Conservation (phyloP, 1,140 invertebrate species). For the Diploscapter pachys region DNA sequence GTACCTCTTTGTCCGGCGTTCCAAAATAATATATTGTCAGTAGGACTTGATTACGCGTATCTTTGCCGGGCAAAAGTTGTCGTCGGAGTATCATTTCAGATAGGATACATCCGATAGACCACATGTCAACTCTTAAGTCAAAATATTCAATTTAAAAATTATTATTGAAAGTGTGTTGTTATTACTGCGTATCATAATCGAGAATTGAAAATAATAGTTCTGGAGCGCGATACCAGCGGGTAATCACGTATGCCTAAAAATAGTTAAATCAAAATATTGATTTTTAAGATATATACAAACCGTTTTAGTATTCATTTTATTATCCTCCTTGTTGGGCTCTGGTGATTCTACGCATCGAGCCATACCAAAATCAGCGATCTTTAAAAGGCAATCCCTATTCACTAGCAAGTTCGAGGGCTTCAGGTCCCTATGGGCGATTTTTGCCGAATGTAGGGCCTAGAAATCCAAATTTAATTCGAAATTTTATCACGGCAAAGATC, state of each 20-base stretch:
- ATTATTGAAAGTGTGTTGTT: background rate
- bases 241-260: constrained; percentile 38
- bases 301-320: constrained; percentile 12
- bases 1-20: constrained; percentile 37
- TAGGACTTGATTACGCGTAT: constrained; percentile 65
- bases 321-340: constrained; percentile 29
- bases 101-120: constrained; percentile 98
- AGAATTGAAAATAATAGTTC: constrained; percentile 97
- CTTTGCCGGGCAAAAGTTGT: constrained; percentile 93
- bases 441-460: constrained; percentile 62
- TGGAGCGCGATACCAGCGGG: constrained; percentile 66
- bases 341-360: constrained; percentile 37
- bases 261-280: background rate
- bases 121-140: constrained; percentile 77
- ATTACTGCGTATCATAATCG: constrained; percentile 65
- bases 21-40: constrained; percentile 43
- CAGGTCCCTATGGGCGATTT: constrained; percentile 63
- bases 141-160: background rate
- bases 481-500: no score
- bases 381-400: constrained; percentile 63
- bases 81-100: constrained; percentile 87
- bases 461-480: background rate
- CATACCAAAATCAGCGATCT: constrained; percentile 64
- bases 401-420: constrained; percentile 64
- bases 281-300: background rate